phyloP scores from a whole-genome alignment of 1,140 invertebrate genomes.

The Papilio dardanus region DNA sequence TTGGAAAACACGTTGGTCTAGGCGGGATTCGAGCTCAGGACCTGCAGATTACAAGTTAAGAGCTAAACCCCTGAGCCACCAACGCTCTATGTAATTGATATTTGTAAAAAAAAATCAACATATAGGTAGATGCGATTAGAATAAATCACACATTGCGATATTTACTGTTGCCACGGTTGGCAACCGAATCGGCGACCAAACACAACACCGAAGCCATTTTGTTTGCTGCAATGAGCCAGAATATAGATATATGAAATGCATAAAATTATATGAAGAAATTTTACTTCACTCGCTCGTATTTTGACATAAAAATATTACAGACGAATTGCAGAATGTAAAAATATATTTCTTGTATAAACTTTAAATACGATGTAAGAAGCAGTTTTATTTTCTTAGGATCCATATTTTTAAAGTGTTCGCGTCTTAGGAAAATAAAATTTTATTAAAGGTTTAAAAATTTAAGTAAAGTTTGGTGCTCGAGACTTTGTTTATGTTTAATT shows the following conservation, averaged over 20 bases:
- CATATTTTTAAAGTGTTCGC: conserved; percentile 15
- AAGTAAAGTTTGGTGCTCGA: not conserved
- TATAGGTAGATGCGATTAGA: too few species aligned
- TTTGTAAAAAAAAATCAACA: too few species aligned
- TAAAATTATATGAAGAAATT: not conserved
- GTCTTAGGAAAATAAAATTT: not conserved
- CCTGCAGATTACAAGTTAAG: too few species aligned
- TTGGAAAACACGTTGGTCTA: too few species aligned
- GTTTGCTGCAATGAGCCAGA: not conserved
- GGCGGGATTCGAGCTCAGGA: too few species aligned
- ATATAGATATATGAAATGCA: not conserved
- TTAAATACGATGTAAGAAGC: conserved; percentile 7
- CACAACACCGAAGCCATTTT: not conserved
- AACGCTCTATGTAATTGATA: too few species aligned
- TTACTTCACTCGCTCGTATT: not conserved
- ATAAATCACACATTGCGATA: too few species aligned
- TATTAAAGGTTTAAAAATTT: not conserved
- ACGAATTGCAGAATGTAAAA: conserved; percentile 23
- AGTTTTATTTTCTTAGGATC: conserved; percentile 15
- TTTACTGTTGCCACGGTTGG: not conserved
- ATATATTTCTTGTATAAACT: conserved; percentile 10
- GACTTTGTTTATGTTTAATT: not conserved
- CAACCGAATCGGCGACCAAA: not conserved
- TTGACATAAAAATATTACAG: not conserved
- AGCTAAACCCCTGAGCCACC: too few species aligned